phyloP scores from a whole-genome alignment of 2,113 vertebrate species.

The Nannobrachium achirus region DNA sequence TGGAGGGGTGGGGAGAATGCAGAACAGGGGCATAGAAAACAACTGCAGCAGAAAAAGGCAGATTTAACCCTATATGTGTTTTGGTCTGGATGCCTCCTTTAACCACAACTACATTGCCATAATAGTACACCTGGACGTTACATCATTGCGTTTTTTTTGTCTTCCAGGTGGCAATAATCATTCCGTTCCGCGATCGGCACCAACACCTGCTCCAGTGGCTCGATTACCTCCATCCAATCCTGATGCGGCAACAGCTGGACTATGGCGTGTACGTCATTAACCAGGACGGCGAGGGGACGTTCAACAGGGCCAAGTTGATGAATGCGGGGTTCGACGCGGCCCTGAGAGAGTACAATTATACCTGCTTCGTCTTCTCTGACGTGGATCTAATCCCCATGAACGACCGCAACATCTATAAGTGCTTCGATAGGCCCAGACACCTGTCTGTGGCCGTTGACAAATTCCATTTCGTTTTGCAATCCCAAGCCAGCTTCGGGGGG shows the following conservation, averaged over 20 bases:
- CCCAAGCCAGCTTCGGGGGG: constrained; percentile 89
- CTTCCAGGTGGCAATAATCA: constrained; percentile 88
- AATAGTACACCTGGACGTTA: no score
- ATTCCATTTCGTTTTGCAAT: constrained; percentile 90
- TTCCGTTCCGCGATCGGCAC: constrained; percentile 91
- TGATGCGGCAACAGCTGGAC: constrained; percentile 90
- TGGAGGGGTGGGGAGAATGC: no score
- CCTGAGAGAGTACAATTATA: constrained; percentile 90
- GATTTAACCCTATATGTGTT: no score
- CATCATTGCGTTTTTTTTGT: no score
- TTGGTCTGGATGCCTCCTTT: no score
- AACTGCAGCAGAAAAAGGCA: no score
- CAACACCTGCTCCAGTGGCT: constrained; percentile 94
- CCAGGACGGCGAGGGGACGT: constrained; percentile 93
- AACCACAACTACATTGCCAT: no score
- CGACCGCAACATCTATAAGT: constrained; percentile 89
- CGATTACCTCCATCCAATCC: constrained; percentile 90
- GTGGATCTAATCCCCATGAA: no score
- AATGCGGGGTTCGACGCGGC: constrained; percentile 89
- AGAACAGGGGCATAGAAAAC: no score
- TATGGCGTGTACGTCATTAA: constrained; percentile 93
- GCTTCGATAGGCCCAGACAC: constrained; percentile 89
- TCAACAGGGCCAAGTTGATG: constrained; percentile 92
- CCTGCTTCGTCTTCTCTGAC: constrained; percentile 94
- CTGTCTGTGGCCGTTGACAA: constrained; percentile 96